Percentiles rank a stretch among this genome's conserved stretches.
Conservation (phyloP, 2,797 vertebrate species). For the Dromococcyx pavoninus region DNA sequence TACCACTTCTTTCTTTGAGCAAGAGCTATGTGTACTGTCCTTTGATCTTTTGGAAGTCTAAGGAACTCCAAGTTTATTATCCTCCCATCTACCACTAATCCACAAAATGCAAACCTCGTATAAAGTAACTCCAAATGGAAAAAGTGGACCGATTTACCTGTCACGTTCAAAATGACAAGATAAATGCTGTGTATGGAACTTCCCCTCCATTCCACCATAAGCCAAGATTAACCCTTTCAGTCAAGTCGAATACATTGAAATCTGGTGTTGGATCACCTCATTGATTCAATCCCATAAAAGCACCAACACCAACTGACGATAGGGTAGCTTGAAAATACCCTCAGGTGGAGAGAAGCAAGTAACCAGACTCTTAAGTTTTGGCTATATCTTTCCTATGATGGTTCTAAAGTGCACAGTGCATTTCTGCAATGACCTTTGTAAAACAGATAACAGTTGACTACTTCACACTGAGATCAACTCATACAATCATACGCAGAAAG, state of each 20-base stretch:
- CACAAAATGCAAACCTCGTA: conserved; percentile 7
- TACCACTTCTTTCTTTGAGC: neutral
- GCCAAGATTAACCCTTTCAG: neutral
- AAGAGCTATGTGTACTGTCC: neutral
- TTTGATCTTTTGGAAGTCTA: neutral
- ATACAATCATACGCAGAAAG: neutral
- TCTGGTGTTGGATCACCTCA: neutral
- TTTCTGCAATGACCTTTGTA: neutral
- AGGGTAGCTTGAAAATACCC: neutral
- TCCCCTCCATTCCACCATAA: neutral
- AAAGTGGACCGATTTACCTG: neutral
- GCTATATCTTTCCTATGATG: neutral
- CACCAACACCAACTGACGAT: neutral
- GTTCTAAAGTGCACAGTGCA: neutral
- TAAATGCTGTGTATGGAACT: neutral
- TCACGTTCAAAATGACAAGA: neutral
- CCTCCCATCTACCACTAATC: conserved; percentile 4
- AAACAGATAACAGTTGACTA: neutral
- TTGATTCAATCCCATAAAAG: neutral
- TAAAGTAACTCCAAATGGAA: neutral
- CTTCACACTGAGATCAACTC: neutral
- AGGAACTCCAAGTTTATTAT: neutral
- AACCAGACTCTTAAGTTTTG: neutral
- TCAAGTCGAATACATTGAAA: neutral
- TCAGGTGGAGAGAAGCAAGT: neutral